Base-by-base conservation (phyloP, 30 jellyfish, hydroid and myxozoan species). In the Calvadosia cruxmelitensis region DNA sequence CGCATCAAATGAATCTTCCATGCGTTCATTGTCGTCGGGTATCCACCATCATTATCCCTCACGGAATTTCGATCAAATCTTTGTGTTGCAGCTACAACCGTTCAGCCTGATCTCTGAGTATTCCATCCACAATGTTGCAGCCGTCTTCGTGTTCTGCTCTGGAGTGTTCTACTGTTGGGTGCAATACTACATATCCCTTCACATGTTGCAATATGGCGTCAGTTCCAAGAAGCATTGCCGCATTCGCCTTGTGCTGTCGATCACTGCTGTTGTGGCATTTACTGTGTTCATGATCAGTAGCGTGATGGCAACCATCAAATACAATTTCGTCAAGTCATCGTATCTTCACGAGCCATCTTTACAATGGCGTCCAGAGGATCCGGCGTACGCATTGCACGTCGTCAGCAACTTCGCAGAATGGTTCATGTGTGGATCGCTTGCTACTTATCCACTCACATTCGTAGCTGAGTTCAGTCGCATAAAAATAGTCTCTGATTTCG, bases 101-200 rank as follows among this genome's bases (percentile, higher is more conserved):
- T 79, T 79, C 49, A 73, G 79, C 26, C 78, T 82, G 3, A 75
- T 75, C 13, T 69, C 90, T 15, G 96, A 85, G 68, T 73, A 80
- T 33, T 74, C 96, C 52, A 68, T 85, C 26, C 96, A 85, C 79
- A 69, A 85, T 70, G 84, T 79, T 2, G 96, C 96, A 13, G 96
- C 96, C 3, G 84, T 85, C 30, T 71, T 85, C 26, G 96, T 73
- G 5, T 85, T 85, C 72, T 50, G 78, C 76, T 51, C 79, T 7
- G 96, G 96, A 29, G 49, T 85, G 7, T 35, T 85, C 15, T 85
- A 85, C 62, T 85, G 90, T 26, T 75, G 72, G 2, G 23, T 75
- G 70, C 96, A 85, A 57, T 66, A 85, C 32, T 33, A 36, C 26
- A 64, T 73, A 34, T 85, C 96, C 16, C 74, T 34, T 70, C 69